Conservation (phyloP, 2,797 vertebrate species). For the Muscicapa striata region DNA sequence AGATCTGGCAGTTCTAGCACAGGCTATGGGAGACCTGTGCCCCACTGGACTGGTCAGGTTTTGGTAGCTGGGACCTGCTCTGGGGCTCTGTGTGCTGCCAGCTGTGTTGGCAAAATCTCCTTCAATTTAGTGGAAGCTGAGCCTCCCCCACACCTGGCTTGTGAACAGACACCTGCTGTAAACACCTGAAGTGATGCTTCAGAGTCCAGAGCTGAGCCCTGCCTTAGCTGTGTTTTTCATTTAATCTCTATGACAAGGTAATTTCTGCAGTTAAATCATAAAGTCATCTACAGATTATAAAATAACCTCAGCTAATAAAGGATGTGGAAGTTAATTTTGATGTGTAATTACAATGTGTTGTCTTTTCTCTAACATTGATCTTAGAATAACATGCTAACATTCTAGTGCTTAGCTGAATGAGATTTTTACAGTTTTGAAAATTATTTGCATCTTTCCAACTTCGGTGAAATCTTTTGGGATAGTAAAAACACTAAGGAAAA, state of each 20-base stretch:
- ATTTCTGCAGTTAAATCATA: neutral
- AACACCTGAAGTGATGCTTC: neutral
- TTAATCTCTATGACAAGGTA: neutral
- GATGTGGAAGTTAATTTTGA: neutral
- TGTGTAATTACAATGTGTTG: neutral
- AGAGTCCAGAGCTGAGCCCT: neutral
- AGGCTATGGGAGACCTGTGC: neutral
- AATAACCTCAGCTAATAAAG: neutral
- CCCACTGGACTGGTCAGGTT: neutral
- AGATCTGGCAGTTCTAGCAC: neutral
- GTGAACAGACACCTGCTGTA: accelerated
- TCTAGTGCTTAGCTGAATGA: neutral
- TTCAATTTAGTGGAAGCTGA: neutral
- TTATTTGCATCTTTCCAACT: neutral
- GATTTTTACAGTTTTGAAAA: conserved; percentile 20
- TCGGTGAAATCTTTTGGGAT: conserved; percentile 8
- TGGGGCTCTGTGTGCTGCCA: accelerated
- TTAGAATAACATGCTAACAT: neutral
- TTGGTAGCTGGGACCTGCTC: accelerated
- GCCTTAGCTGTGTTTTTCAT: neutral
- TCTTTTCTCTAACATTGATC: neutral
- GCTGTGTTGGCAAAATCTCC: neutral
- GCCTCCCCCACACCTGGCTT: accelerated
- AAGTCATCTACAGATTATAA: neutral
- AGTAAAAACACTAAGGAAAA: conserved; percentile 15